Evolutionary conservation across 2,797 vertebrate species (phyloP).

Genomic region (Apogon talboti): DNA sequence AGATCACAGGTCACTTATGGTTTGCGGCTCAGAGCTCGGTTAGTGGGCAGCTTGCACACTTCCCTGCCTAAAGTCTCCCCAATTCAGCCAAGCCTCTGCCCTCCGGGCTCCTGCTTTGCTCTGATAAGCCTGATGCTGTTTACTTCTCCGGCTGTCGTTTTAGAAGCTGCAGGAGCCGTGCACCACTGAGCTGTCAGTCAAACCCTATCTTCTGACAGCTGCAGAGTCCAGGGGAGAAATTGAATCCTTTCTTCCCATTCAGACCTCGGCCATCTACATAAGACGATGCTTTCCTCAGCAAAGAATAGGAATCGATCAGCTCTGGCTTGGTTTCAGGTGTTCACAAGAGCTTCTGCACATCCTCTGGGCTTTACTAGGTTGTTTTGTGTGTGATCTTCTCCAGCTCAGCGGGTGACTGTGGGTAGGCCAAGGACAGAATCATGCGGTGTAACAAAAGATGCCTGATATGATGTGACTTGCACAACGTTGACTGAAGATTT

Average conservation of each 20-base stretch:
- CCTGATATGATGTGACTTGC: slow-evolving; percentile 32
- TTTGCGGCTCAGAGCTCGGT: slow-evolving; percentile 49
- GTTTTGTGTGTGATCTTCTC: slow-evolving; percentile 61
- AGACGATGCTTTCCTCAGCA: slow-evolving; percentile 60
- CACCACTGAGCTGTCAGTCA: slow-evolving; percentile 83
- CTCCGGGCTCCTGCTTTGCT: slow-evolving; percentile 78
- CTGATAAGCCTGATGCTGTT: slow-evolving; percentile 84
- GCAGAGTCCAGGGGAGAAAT: slow-evolving; percentile 74
- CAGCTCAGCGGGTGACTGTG: slow-evolving; percentile 39
- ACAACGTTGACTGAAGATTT: slow-evolving; percentile 15
- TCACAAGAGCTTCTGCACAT: slow-evolving; percentile 47
- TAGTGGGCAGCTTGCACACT: slow-evolving; percentile 48
- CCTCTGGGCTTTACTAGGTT: slow-evolving; percentile 54
- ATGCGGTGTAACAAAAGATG: slow-evolving; percentile 32
- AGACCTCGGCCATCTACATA: slow-evolving; percentile 73
- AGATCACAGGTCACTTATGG: slow-evolving; percentile 72
- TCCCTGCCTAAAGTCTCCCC: slow-evolving; percentile 55
- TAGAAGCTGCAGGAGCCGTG: slow-evolving; percentile 68
- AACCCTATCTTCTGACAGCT: slow-evolving; percentile 80
- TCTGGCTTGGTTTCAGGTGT: slow-evolving; percentile 72
- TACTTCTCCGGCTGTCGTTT: slow-evolving; percentile 76
- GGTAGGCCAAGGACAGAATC: slow-evolving; percentile 54
- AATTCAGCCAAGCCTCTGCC: slow-evolving; percentile 67
- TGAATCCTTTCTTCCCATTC: slow-evolving; percentile 79
- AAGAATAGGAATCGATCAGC: slow-evolving; percentile 75